These are phyloP conservation scores for Oscheius sp. DNA, from an alignment of 1,140 invertebrate species.

Conservation along the genomic window DNA sequence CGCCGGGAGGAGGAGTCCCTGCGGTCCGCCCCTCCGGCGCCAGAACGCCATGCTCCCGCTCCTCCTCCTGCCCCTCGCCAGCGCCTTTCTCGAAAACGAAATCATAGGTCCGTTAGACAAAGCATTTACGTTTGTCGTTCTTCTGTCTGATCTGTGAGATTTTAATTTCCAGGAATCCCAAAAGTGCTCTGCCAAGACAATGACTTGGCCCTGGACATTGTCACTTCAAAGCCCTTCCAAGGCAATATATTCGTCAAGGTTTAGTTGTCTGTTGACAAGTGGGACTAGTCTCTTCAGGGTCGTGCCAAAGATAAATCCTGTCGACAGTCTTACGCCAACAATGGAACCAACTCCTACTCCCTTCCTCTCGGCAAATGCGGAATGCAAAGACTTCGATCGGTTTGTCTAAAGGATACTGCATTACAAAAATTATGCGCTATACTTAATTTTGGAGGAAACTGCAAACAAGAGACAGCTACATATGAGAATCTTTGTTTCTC, in stretches of 20 bases:
- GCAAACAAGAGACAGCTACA: no score
- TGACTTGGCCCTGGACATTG: constrained; percentile 52
- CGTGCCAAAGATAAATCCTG: constrained; percentile 55
- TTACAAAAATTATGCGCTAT: not conserved
- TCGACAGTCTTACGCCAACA: constrained; percentile 52
- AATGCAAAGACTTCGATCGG: constrained; percentile 57
- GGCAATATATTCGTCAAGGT: constrained; percentile 52
- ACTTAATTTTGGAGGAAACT: not conserved
- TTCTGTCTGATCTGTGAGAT: not conserved
- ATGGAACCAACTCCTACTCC: constrained; percentile 51
- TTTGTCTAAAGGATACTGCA: no score
- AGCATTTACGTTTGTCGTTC: not conserved
- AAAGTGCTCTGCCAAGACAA: constrained; percentile 58
- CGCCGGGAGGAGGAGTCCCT: constrained; percentile 6
- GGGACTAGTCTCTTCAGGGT: constrained; percentile 39
- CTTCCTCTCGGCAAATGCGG: constrained; percentile 54
- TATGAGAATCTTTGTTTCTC: no score
- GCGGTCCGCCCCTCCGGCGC: not conserved
- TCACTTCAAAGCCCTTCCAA: constrained; percentile 55
- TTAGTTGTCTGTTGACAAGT: not conserved
- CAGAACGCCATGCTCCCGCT: not conserved
- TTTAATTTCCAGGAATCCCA: constrained; percentile 48
- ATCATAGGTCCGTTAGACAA: constrained; percentile 9
- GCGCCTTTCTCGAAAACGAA: constrained; percentile 4
- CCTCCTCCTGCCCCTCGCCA: not conserved